A percentile compares a stretch with the other conserved stretches of the same genome.
phyloP scores from a whole-genome alignment of 2,888 invertebrate species.

The Noctuana brunneofusca region DNA sequence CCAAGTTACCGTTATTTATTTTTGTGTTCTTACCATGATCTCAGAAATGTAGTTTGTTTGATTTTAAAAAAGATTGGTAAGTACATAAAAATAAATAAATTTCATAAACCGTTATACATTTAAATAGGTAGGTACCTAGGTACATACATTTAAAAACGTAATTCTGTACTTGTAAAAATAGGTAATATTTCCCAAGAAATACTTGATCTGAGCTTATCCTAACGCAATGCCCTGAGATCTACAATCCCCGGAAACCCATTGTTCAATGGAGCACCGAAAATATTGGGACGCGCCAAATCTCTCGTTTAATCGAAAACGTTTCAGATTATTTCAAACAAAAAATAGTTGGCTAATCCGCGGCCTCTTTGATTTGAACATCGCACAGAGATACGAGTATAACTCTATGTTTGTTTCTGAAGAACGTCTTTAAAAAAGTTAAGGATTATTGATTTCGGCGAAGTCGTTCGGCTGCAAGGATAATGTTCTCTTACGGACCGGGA shows the following conservation, averaged over 20 bases:
- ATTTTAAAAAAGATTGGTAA: too few species aligned
- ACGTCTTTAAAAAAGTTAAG: slow-evolving; percentile 68
- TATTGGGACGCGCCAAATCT: slow-evolving; percentile 70
- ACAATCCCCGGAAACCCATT: slow-evolving; percentile 73
- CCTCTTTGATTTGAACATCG: slow-evolving; percentile 67
- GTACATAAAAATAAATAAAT: too few species aligned
- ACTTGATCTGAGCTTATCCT: slow-evolving; percentile 63
- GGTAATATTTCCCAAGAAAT: slow-evolving; percentile 56
- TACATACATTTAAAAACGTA: too few species aligned
- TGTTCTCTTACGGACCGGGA: slow-evolving; percentile 70
- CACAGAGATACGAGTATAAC: slow-evolving; percentile 55
- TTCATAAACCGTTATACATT: too few species aligned
- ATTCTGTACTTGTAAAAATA: slow-evolving; percentile 27
- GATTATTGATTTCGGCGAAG: slow-evolving; percentile 79
- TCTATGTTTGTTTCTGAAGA: slow-evolving; percentile 74
- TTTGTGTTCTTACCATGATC: too few species aligned
- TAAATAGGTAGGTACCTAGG: too few species aligned
- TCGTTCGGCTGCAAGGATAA: slow-evolving; percentile 70
- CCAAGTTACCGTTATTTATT: too few species aligned
- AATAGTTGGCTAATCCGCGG: slow-evolving; percentile 75
- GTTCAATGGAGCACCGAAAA: slow-evolving; percentile 62
- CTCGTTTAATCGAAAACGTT: slow-evolving; percentile 72
- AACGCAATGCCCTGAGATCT: slow-evolving; percentile 61
- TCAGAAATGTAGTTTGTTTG: too few species aligned
- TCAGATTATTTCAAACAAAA: slow-evolving; percentile 69